Evolutionary conservation across 2,113 vertebrate genomes (phyloP).

Genomic region (Callospermophilus lateralis): DNA sequence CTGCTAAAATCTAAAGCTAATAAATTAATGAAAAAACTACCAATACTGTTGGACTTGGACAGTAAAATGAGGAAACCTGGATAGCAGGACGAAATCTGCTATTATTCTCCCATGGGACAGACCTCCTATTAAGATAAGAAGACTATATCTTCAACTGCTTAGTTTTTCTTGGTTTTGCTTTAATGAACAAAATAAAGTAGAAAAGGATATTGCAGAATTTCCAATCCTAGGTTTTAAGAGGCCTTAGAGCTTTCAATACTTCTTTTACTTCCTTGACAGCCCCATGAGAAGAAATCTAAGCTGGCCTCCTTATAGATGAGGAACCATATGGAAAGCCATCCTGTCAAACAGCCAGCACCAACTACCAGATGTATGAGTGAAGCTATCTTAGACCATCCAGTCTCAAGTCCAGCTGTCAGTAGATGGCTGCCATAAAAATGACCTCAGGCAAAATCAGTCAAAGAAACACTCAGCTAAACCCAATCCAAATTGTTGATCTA

Average conservation of each 20-base stretch:
- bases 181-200: background rate
- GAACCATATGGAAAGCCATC: background rate
- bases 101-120: background rate
- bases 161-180: background rate
- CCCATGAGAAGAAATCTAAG: conserved; percentile 4
- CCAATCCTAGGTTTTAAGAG: background rate
- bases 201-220: background rate
- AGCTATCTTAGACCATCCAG: background rate
- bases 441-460: background rate
- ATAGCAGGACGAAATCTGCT: background rate
- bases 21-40: conserved; percentile 39
- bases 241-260: background rate
- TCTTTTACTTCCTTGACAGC: conserved; percentile 11
- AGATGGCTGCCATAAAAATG: background rate
- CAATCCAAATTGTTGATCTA: background rate
- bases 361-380: background rate
- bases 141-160: background rate
- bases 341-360: background rate
- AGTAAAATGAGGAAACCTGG: conserved; percentile 35
- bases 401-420: background rate
- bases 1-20: conserved; percentile 38
- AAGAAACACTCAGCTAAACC: conserved; percentile 7
- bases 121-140: background rate
- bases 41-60: background rate
- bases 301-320: background rate